Base-by-base conservation (phyloP, 64 coral and sea anemone species). In the Montipora cactus region DNA sequence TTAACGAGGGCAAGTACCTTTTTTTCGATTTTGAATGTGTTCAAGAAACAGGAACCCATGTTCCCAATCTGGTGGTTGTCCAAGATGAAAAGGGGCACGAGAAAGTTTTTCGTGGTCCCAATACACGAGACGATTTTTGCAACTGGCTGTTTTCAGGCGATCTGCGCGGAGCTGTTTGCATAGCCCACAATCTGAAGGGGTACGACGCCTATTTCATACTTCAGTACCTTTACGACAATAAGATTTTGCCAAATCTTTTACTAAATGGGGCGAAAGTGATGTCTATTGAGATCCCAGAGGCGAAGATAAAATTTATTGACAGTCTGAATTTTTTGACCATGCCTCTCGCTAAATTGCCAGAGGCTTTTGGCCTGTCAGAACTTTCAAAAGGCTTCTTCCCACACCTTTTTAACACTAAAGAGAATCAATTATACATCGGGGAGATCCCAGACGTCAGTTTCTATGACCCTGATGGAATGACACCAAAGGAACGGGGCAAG, bases 11-110 rank as follows among this genome's bases (percentile, higher is more conserved):
- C 9, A 47, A 70, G 10, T 84, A 55, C 5, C 2, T 89, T 0
- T 94, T 89, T 73, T 94, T 89, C 18, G 93, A 94, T 64, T 89
- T 89, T 89, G 92, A 94, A 81, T 78, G 75, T 23, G 51, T 81
- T 16, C 80, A 81, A 83, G 68, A 90, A 18, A 77, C 59, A 47
- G 87, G 87, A 3, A 20, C 19, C 0, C 88, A 91, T 57, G 44
- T 47, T 0, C 68, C 88, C 12, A 95, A 95, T 69, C 21, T 90
- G 14, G 87, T 76, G 2, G 81, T 95, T 10, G 81, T 70, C 25
- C 88, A 90, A 5, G 64, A 90, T 72, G 78, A 89, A 4, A 7
- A 83, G 1, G 87, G 87, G 0, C 50, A 81, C 52, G 93, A 94
- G 13, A 12, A 51, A 4, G 53, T 16, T 4, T 72, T 79, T 71